These are phyloP conservation scores for Hipparchia semele DNA, from an alignment of 2,888 invertebrate genomes.

Conservation along the genomic window DNA sequence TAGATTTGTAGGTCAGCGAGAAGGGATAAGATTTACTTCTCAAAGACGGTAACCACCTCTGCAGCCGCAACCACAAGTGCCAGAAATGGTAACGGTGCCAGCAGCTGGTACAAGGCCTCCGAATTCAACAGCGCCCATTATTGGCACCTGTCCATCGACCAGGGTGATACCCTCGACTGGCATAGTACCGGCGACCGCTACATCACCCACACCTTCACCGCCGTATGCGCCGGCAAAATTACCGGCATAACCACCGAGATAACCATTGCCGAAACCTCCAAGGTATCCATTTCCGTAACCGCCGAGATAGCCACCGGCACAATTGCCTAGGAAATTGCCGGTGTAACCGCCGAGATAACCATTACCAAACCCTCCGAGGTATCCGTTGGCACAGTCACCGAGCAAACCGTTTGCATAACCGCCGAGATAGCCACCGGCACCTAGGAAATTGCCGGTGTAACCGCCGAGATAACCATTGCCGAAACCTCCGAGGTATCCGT, in stretches of 20 bases:
- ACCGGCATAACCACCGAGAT: background rate
- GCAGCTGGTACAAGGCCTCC: slow-evolving; percentile 45
- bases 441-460: background rate
- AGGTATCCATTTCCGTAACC: background rate
- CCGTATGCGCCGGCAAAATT: slow-evolving; percentile 30
- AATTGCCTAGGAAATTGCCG: background rate
- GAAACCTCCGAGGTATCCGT: slow-evolving; percentile 29
- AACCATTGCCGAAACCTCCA: background rate
- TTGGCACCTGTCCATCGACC: slow-evolving; percentile 52
- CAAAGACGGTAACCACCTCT: slow-evolving; percentile 40
- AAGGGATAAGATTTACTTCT: background rate
- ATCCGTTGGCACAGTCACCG: background rate
- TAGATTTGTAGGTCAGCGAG: too few relatives aligned
- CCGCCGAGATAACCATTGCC: slow-evolving; percentile 28
- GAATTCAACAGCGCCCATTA: slow-evolving; percentile 48
- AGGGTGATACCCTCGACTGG: slow-evolving; percentile 47
- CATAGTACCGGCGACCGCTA: slow-evolving; percentile 47
- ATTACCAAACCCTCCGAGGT: background rate
- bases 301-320: too few relatives aligned
- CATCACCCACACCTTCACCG: slow-evolving; percentile 48
- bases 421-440: slow-evolving; percentile 26
- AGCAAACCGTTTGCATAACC: background rate
- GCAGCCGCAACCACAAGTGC: slow-evolving; percentile 9
- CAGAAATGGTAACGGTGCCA: slow-evolving; percentile 47
- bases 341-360: slow-evolving; percentile 29